These are phyloP conservation scores for Ceryle rudis DNA, from an alignment of 2,797 vertebrate genomes.

Conservation along the genomic window DNA sequence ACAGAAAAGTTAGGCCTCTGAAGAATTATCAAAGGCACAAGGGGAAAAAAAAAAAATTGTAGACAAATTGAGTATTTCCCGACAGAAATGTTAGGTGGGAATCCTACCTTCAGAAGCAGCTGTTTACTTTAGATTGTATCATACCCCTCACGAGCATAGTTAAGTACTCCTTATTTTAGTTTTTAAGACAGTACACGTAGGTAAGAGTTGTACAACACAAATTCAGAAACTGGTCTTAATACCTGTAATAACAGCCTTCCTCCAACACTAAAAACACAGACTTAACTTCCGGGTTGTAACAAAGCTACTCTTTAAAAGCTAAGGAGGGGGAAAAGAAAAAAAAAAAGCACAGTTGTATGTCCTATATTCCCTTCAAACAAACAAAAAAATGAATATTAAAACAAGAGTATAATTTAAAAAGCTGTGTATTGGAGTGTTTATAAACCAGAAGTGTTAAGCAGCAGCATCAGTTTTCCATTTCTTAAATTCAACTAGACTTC, in stretches of 20 bases:
- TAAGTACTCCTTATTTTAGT: neutral
- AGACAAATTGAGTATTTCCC: neutral
- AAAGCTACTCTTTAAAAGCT: neutral
- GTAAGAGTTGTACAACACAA: neutral
- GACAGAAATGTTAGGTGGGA: neutral
- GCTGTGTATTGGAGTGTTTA: conserved; percentile 62
- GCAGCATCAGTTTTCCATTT: conserved; percentile 41
- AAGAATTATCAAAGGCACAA: neutral
- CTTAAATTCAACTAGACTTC: conserved; percentile 4
- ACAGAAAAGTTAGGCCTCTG: neutral
- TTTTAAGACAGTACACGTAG: neutral
- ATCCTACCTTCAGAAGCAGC: neutral
- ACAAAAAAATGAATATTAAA: conserved; percentile 39
- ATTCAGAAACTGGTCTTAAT: neutral
- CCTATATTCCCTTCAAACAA: neutral
- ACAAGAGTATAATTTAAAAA: conserved; percentile 21
- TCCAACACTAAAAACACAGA: conserved; percentile 9
- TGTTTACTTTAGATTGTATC: neutral
- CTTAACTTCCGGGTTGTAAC: neutral
- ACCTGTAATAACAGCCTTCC: neutral
- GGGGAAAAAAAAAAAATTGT: neutral
- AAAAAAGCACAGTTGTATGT: neutral
- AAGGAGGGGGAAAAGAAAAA: neutral
- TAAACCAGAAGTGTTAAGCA: conserved; percentile 65
- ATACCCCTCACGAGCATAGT: neutral